Conservation (phyloP, 1,140 invertebrate genomes). For the Leptinotarsa texana region DNA sequence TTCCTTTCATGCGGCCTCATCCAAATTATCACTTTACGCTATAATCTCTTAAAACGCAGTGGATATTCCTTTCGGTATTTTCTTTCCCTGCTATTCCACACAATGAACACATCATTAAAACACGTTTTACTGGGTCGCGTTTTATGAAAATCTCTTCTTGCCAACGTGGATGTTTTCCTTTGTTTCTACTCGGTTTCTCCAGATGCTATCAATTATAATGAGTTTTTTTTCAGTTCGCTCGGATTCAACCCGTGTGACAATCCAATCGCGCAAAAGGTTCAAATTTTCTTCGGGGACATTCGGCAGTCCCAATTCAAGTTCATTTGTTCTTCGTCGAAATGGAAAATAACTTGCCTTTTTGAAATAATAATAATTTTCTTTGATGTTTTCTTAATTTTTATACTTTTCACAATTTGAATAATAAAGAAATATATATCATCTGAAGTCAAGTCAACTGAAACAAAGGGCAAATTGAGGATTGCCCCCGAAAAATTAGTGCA, state of each 20-base stretch:
- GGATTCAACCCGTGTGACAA: neutral
- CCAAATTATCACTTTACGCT: constrained; percentile 46
- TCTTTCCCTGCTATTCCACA: constrained; percentile 34
- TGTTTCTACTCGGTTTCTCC: neutral
- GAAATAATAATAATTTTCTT: too few relatives aligned
- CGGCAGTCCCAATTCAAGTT: neutral
- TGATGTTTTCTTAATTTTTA: too few relatives aligned
- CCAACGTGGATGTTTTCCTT: neutral
- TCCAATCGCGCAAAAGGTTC: neutral
- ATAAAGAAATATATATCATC: too few relatives aligned
- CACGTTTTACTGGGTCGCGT: constrained; percentile 31
- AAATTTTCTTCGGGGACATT: neutral
- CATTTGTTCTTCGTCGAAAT: neutral
- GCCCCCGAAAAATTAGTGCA: too few relatives aligned
- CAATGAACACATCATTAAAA: constrained; percentile 48
- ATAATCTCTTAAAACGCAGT: constrained; percentile 44
- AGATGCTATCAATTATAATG: constrained; percentile 6
- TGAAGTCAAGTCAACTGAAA: too few relatives aligned
- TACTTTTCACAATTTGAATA: too few relatives aligned
- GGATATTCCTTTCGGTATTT: constrained; percentile 35
- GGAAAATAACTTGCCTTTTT: too few relatives aligned
- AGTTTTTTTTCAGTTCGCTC: neutral
- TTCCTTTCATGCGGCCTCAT: constrained; percentile 42
- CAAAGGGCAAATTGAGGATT: too few relatives aligned
- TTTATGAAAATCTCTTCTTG: constrained; percentile 17